phyloP scores from a whole-genome alignment of 2,797 vertebrate genomes.

The Melanitta fusca region DNA sequence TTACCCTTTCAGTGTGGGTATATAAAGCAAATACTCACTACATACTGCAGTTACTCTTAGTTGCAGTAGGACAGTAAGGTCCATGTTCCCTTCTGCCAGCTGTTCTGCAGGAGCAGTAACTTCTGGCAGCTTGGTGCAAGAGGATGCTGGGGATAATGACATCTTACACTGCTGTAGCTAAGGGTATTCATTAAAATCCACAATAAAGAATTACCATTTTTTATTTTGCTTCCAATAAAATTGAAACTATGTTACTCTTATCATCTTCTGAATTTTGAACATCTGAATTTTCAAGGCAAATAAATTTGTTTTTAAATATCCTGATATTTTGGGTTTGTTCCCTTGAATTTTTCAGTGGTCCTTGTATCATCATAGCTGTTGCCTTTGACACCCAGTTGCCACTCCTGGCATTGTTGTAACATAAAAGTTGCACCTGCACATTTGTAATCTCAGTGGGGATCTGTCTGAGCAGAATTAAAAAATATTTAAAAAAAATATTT shows the following conservation, averaged over 20 bases:
- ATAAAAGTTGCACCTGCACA: neutral
- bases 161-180: neutral
- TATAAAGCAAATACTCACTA: neutral
- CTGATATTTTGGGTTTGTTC: neutral
- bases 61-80: neutral
- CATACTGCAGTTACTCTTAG: neutral
- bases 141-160: neutral
- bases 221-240: neutral
- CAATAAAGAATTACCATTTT: neutral
- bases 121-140: accelerated
- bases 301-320: neutral
- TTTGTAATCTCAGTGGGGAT: neutral
- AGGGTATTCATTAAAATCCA: neutral
- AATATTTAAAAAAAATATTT: neutral
- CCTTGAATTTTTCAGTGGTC: neutral
- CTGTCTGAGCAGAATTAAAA: neutral
- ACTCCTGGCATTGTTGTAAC: neutral
- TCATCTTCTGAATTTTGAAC: neutral
- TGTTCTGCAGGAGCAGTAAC: neutral
- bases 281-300: neutral
- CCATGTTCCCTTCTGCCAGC: neutral
- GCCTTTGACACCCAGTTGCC: neutral
- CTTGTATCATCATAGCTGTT: neutral
- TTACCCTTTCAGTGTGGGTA: too few relatives aligned
- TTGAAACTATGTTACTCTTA: neutral